phyloP scores from a whole-genome alignment of 2,888 invertebrate genomes.

The Tipula unca region DNA sequence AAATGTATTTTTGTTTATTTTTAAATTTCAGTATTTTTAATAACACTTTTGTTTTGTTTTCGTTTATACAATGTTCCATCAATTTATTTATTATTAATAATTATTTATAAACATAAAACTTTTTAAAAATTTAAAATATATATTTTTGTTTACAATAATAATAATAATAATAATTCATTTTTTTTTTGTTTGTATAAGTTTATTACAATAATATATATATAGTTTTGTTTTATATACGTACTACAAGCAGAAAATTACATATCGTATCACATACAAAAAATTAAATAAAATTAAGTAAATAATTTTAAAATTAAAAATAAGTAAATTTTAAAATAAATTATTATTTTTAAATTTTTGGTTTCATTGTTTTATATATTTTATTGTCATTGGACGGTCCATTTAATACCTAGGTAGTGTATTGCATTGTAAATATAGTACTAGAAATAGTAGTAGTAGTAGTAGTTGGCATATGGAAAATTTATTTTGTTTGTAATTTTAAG shows the following conservation, averaged over 20 bases:
- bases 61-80: conserved; percentile 1
- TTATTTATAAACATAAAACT: neutral
- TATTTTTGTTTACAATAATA: neutral
- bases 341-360: neutral
- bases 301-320: neutral
- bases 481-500: neutral
- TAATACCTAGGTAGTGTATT: conserved; percentile 10
- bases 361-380: conserved; percentile 14
- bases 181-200: neutral
- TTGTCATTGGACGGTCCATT: conserved; percentile 18
- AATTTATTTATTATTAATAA: neutral
- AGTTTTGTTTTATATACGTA: neutral
- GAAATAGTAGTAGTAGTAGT: neutral
- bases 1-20: neutral
- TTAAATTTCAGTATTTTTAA: neutral
- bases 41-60: neutral
- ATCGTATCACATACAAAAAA: conserved; percentile 1
- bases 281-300: neutral
- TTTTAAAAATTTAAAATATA: neutral
- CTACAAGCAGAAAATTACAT: conserved; percentile 14
- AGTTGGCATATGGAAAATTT: neutral
- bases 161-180: neutral
- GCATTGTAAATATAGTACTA: neutral
- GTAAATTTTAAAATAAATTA: neutral
- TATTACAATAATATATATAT: neutral